Percentiles rank a stretch among this genome's conserved stretches.
These are phyloP conservation scores for Halcyon senegalensis DNA, from an alignment of 2,113 vertebrate genomes.

Conservation along the genomic window DNA sequence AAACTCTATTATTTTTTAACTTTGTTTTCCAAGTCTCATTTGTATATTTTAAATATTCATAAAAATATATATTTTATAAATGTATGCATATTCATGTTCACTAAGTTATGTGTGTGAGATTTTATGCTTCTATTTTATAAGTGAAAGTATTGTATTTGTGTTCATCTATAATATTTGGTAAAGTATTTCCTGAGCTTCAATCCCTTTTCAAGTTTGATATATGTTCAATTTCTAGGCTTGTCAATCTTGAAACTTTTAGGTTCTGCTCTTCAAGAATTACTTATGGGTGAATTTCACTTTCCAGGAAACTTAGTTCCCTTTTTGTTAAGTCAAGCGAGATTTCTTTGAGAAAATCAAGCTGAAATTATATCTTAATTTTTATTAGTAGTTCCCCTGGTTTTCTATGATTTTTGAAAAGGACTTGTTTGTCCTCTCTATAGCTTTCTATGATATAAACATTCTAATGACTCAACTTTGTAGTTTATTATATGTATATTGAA, in stretches of 20 bases:
- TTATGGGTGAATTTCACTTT: background rate
- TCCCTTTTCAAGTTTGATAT: background rate
- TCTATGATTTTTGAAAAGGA: background rate
- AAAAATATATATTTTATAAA: background rate
- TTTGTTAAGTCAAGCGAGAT: background rate
- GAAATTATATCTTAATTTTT: background rate
- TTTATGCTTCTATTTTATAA: background rate
- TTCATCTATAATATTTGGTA: background rate
- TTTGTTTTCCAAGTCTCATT: background rate
- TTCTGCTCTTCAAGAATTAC: background rate
- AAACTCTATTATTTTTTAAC: background rate
- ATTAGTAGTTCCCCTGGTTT: background rate
- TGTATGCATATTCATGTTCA: background rate
- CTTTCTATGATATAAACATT: background rate
- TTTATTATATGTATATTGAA: background rate
- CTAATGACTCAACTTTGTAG: background rate
- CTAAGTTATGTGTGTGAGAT: background rate
- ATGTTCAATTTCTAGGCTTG: background rate
- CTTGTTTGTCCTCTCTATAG: rapidly evolving
- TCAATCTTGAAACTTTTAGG: background rate
- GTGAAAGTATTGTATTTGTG: background rate
- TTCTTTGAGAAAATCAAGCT: background rate
- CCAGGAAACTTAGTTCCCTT: background rate
- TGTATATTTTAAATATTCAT: background rate
- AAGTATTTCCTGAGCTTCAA: background rate